phyloP scores from a whole-genome alignment of 2,888 invertebrate species.

The Aphidius colemani region DNA sequence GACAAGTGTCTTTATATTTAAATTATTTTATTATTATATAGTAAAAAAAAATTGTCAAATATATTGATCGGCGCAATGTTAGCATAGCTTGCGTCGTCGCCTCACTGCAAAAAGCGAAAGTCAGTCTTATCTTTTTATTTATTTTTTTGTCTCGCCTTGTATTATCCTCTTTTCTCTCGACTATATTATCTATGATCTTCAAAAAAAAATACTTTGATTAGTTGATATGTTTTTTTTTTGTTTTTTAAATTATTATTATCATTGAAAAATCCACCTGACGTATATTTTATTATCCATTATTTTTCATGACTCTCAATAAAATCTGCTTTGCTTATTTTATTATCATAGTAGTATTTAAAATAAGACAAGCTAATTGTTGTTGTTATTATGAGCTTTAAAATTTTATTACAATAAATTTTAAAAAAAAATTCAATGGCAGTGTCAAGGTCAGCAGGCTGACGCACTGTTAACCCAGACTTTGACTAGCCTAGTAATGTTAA shows the following conservation, averaged over 20 bases:
- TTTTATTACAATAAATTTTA: no score
- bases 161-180: conserved; percentile 15
- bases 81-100: conserved; percentile 48
- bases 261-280: no score
- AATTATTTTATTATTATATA: background rate
- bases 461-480: conserved; percentile 40
- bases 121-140: conserved; percentile 46
- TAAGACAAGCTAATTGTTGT: no score
- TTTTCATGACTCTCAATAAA: no score
- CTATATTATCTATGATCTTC: no score
- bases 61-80: conserved; percentile 55
- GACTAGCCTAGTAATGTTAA: no score
- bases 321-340: no score
- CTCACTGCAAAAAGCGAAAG: conserved; percentile 54
- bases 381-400: no score
- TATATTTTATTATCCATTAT: no score
- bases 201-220: no score
- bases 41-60: conserved; percentile 16
- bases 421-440: conserved; percentile 53
- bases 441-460: conserved; percentile 59
- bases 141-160: conserved; percentile 44
- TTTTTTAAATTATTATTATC: conserved; percentile 15
- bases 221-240: background rate
- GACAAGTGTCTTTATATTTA: background rate
- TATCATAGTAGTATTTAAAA: no score